phyloP scores from a whole-genome alignment of 2,797 vertebrate genomes.

The Sebastes matsubarae region DNA sequence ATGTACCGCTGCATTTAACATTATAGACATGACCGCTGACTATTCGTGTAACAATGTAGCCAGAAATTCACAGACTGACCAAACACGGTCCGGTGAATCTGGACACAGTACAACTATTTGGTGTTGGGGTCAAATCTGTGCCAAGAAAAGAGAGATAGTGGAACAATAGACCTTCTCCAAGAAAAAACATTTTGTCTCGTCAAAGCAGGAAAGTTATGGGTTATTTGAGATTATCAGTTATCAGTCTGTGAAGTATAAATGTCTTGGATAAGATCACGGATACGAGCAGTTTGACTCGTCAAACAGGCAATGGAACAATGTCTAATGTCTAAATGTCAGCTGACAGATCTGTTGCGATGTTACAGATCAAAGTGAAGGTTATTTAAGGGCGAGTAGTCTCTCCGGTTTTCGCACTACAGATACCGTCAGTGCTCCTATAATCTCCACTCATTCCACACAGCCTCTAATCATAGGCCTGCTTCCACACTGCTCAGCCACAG shows the following conservation, averaged over 20 bases:
- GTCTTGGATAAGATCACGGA: background rate
- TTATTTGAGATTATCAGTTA: background rate
- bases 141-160: background rate
- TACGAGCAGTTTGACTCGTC: background rate
- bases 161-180: background rate
- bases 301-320: background rate
- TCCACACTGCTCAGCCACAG: constrained; percentile 5
- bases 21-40: too few relatives aligned
- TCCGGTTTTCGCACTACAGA: background rate
- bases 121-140: background rate
- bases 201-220: background rate
- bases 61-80: too few relatives aligned
- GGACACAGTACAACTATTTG: constrained; percentile 4
- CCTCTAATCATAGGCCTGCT: background rate
- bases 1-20: too few relatives aligned
- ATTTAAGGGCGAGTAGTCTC: background rate
- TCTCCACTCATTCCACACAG: background rate
- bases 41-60: too few relatives aligned
- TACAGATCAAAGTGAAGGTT: background rate
- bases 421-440: background rate
- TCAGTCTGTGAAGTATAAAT: background rate
- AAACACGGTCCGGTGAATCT: background rate
- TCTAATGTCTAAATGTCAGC: too few relatives aligned
- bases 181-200: background rate
- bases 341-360: background rate